These are phyloP conservation scores for Phyllotis vaccarum DNA, from an alignment of 2,797 vertebrate species.

Conservation along the genomic window DNA sequence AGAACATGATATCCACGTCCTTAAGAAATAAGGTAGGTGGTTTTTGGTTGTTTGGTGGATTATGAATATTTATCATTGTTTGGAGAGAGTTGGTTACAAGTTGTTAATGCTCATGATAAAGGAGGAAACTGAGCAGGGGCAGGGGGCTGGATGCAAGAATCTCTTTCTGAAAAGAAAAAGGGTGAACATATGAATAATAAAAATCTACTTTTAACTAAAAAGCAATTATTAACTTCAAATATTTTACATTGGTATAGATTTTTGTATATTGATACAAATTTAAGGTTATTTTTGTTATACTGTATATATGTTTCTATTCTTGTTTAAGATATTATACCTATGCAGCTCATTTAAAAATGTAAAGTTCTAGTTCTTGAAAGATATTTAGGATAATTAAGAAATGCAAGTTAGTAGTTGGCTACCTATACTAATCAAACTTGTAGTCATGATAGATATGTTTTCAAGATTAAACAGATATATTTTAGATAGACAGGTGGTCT, in stretches of 20 bases:
- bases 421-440: neutral
- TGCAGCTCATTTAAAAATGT: neutral
- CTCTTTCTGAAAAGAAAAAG: too few relatives aligned
- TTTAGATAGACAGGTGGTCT: neutral
- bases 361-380: neutral
- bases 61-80: too few relatives aligned
- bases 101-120: too few relatives aligned
- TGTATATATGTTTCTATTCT: neutral
- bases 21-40: too few relatives aligned
- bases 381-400: neutral
- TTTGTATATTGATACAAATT: neutral
- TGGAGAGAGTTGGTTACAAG: too few relatives aligned
- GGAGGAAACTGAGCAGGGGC: too few relatives aligned
- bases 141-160: too few relatives aligned
- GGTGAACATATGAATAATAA: neutral
- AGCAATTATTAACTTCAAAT: neutral
- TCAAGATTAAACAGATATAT: neutral
- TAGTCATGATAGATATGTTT: neutral
- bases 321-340: neutral
- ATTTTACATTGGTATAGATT: neutral
- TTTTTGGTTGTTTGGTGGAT: too few relatives aligned
- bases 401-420: neutral
- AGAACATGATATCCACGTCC: too few relatives aligned
- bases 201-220: neutral
- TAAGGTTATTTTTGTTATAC: neutral